phyloP scores from a whole-genome alignment of 2,113 vertebrate genomes.

The Clupea harengus region DNA sequence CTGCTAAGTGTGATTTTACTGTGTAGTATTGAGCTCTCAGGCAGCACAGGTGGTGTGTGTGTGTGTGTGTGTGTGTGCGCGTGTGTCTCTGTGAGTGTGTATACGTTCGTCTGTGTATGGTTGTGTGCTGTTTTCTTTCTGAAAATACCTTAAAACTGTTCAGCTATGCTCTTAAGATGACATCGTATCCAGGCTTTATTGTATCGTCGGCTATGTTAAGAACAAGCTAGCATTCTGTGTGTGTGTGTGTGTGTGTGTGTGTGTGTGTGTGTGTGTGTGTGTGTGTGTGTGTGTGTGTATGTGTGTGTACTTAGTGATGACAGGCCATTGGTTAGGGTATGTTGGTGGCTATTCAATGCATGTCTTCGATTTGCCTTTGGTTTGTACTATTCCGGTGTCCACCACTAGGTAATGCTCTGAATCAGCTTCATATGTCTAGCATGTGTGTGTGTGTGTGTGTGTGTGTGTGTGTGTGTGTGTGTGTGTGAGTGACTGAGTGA shows the following conservation, averaged over 20 bases:
- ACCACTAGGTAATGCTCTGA: neutral
- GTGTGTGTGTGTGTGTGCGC: slow-evolving; percentile 27
- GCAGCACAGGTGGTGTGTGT: slow-evolving; percentile 24
- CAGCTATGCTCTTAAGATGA: slow-evolving; percentile 48
- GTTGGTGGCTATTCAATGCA: neutral
- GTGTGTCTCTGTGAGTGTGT: slow-evolving; percentile 9
- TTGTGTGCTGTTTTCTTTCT: slow-evolving; percentile 8
- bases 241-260: slow-evolving; percentile 57
- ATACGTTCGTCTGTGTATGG: slow-evolving; percentile 7
- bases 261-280: slow-evolving; percentile 42
- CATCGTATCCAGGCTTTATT: neutral
- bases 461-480: neutral
- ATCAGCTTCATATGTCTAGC: neutral
- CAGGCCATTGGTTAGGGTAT: neutral
- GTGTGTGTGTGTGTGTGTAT: slow-evolving; percentile 3
- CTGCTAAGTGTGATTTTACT: slow-evolving; percentile 23
- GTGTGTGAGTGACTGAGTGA: neutral
- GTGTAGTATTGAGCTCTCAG: slow-evolving; percentile 23
- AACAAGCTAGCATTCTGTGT: neutral
- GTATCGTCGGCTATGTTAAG: slow-evolving; percentile 15
- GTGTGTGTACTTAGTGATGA: neutral
- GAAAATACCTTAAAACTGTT: slow-evolving; percentile 13
- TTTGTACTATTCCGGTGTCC: neutral
- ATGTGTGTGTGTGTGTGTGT: neutral
- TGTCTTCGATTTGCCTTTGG: neutral